These are phyloP conservation scores for Psammodynastes pulverulentus DNA, from an alignment of 2,113 vertebrate genomes.

Conservation along the genomic window DNA sequence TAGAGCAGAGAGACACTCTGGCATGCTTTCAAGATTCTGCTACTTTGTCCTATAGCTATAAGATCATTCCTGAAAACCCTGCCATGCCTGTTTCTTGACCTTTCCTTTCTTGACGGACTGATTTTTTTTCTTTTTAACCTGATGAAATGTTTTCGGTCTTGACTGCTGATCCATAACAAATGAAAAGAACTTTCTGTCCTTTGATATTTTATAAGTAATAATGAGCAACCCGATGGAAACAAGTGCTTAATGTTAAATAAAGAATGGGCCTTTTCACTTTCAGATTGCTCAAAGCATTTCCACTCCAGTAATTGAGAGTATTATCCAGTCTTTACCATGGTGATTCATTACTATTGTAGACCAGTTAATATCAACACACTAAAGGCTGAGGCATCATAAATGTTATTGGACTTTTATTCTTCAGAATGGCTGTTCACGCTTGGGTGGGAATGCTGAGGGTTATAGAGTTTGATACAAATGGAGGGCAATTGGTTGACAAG, in stretches of 20 bases:
- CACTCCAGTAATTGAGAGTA: background rate
- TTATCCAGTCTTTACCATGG: background rate
- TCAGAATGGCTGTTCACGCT: background rate
- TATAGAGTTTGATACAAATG: background rate
- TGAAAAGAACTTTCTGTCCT: background rate
- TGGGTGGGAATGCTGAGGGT: background rate
- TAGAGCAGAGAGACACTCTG: background rate
- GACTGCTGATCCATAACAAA: background rate
- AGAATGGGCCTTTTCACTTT: background rate
- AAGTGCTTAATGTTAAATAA: background rate
- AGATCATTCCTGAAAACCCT: background rate
- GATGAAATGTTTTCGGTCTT: background rate
- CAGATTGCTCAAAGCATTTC: background rate
- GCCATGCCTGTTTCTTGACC: background rate
- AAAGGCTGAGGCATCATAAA: background rate
- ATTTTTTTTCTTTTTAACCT: background rate
- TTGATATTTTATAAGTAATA: background rate
- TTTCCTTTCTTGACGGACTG: background rate
- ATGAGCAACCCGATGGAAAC: background rate
- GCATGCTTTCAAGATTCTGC: background rate
- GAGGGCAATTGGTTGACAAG: background rate
- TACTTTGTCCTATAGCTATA: background rate
- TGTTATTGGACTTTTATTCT: background rate
- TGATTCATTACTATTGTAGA: background rate
- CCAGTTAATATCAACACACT: background rate